Conservation (phyloP, 2,888 invertebrate species). For the Chalcosyrphus nemorum region DNA sequence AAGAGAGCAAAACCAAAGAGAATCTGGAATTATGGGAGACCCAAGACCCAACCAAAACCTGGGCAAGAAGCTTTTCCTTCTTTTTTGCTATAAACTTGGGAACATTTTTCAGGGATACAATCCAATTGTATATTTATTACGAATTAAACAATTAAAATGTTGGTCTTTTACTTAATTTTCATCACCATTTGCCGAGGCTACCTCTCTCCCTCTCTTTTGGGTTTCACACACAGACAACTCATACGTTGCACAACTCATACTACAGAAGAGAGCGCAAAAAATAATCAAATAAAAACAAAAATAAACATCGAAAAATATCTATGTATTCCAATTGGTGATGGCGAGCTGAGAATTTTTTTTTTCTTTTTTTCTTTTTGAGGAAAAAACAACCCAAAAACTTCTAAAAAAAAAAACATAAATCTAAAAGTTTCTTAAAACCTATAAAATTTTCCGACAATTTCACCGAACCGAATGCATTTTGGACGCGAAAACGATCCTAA, state of each 20-base stretch:
- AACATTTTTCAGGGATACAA: no score
- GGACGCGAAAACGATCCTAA: not conserved
- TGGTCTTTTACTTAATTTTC: not conserved
- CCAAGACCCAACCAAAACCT: no score
- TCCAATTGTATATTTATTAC: not conserved
- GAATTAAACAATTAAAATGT: not conserved
- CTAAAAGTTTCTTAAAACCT: not conserved
- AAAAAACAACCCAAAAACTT: not conserved
- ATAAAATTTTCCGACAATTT: not conserved
- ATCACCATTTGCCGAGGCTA: not conserved
- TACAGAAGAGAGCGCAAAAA: not conserved
- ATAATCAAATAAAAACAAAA: constrained; percentile 65
- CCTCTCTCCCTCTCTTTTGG: not conserved
- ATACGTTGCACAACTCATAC: constrained; percentile 36
- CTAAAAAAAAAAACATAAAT: not conserved
- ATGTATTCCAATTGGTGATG: constrained; percentile 25
- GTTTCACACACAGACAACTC: not conserved
- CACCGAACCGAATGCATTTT: not conserved
- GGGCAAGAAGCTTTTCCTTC: no score
- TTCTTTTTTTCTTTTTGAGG: not conserved
- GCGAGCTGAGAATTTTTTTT: not conserved
- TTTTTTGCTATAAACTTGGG: no score
- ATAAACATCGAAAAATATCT: constrained; percentile 51
- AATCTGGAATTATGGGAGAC: not conserved
- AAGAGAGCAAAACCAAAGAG: not conserved